Conservation (phyloP, 2,888 invertebrate genomes). For the Lepidochrysops patricia region DNA sequence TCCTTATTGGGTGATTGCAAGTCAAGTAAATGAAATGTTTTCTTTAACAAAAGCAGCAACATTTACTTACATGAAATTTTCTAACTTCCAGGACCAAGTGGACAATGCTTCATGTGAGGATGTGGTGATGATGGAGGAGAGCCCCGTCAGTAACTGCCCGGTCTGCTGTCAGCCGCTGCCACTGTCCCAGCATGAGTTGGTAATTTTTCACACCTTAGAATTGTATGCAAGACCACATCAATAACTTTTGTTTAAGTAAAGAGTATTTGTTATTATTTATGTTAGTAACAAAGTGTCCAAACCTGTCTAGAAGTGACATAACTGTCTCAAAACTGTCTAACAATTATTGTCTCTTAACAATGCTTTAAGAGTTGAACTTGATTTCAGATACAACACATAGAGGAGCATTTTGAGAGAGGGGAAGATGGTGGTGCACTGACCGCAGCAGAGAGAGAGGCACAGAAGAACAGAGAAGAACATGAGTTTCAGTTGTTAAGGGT, state of each 20-base stretch:
- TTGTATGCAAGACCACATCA: not conserved
- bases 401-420: slow-evolving; percentile 82
- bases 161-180: slow-evolving; percentile 65
- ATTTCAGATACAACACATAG: slow-evolving; percentile 82
- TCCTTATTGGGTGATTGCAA: too few relatives aligned
- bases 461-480: slow-evolving; percentile 82
- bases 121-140: slow-evolving; percentile 68
- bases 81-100: slow-evolving; percentile 48
- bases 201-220: slow-evolving; percentile 26
- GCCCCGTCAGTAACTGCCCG: slow-evolving; percentile 64
- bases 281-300: too few relatives aligned
- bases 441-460: slow-evolving; percentile 74
- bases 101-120: slow-evolving; percentile 70
- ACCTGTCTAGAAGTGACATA: not conserved
- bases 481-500: slow-evolving; percentile 85
- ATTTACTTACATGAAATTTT: too few relatives aligned
- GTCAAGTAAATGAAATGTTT: too few relatives aligned
- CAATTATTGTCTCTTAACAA: too few relatives aligned
- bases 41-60: too few relatives aligned
- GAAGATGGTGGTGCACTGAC: slow-evolving; percentile 59
- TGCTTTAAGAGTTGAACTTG: too few relatives aligned
- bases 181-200: slow-evolving; percentile 62
- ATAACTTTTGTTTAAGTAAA: too few relatives aligned
- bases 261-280: too few relatives aligned
- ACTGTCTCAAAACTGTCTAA: too few relatives aligned